Evolutionary conservation across 1,140 invertebrate species (phyloP).

Genomic region (Trigoniulus corallinus): DNA sequence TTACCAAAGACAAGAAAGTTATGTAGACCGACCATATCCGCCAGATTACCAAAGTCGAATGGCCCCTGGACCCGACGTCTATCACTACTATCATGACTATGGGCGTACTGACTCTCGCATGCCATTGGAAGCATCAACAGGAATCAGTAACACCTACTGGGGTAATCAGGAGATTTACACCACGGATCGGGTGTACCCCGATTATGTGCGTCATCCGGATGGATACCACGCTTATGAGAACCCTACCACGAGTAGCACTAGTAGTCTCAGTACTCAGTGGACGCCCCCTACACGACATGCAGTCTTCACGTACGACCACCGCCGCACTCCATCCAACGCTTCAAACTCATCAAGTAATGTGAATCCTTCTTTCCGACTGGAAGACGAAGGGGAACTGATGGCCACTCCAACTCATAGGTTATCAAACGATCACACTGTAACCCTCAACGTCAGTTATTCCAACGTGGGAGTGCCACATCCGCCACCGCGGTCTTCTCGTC

Average conservation of each 20-base stretch:
- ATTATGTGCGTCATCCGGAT: constrained; percentile 14
- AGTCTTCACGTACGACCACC: constrained; percentile 29
- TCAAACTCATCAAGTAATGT: constrained; percentile 35
- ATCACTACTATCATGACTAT: constrained; percentile 12
- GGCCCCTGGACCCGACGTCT: constrained; percentile 2
- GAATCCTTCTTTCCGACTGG: constrained; percentile 42
- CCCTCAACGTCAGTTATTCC: constrained; percentile 10
- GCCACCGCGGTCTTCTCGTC: constrained; percentile 9
- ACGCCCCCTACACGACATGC: constrained; percentile 16
- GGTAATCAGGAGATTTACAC: constrained; percentile 9
- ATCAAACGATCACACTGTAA: constrained; percentile 8
- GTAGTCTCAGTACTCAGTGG: constrained; percentile 10
- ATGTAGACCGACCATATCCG: constrained; percentile 13
- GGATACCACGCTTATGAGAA: constrained; percentile 19
- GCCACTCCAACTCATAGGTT: constrained; percentile 16
- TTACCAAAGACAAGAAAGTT: constrained; percentile 22
- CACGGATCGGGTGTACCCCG: constrained; percentile 18
- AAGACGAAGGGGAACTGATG: constrained; percentile 31
- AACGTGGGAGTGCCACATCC: constrained; percentile 20
- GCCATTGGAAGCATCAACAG: neutral
- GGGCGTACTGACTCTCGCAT: constrained; percentile 9
- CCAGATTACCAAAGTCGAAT: neutral
- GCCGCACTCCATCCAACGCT: constrained; percentile 48
- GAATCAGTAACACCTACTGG: constrained; percentile 16
- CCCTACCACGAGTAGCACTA: constrained; percentile 17